phyloP scores from a whole-genome alignment of 1,140 invertebrate genomes.

The Drosophila saltans region DNA sequence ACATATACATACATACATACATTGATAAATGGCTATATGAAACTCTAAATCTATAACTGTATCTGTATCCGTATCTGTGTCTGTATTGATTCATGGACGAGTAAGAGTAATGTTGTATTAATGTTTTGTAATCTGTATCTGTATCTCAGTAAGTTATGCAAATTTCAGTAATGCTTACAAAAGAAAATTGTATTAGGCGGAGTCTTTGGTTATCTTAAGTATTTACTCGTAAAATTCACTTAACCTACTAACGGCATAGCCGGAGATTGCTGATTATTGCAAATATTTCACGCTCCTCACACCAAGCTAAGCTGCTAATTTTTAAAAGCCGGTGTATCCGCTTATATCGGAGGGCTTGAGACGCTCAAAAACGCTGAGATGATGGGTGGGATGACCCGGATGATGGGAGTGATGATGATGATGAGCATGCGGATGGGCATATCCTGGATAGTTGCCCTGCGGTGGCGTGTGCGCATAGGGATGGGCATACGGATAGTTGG shows the following conservation, averaged over 20 bases:
- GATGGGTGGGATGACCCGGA: conserved; percentile 62
- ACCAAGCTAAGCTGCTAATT: conserved; percentile 3
- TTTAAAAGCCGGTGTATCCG: conserved; percentile 74
- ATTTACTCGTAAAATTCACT: conserved; percentile 54
- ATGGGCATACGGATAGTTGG: conserved; percentile 73
- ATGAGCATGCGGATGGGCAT: conserved; percentile 39
- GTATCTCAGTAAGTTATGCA: conserved; percentile 22
- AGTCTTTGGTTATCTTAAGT: conserved; percentile 77
- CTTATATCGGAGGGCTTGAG: conserved; percentile 78
- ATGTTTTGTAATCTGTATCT: conserved; percentile 24
- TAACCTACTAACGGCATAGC: conserved; percentile 60
- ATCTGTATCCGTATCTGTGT: not conserved
- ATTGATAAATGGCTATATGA: conserved; percentile 18
- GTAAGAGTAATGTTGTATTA: conserved; percentile 21
- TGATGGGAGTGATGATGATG: conserved; percentile 51
- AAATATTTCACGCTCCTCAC: conserved; percentile 25
- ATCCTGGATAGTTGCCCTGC: conserved; percentile 58
- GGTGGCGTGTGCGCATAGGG: conserved; percentile 49
- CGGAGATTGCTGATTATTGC: conserved; percentile 72
- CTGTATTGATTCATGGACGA: conserved; percentile 9
- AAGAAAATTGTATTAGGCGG: conserved; percentile 61
- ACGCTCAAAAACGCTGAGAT: conserved; percentile 77
- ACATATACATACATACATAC: conserved; percentile 34
- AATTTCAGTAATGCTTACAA: conserved; percentile 44
- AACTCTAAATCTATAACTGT: conserved; percentile 8